Evolutionary conservation across 2,888 invertebrate species (phyloP).

Genomic region (Plagodis pulveraria): DNA sequence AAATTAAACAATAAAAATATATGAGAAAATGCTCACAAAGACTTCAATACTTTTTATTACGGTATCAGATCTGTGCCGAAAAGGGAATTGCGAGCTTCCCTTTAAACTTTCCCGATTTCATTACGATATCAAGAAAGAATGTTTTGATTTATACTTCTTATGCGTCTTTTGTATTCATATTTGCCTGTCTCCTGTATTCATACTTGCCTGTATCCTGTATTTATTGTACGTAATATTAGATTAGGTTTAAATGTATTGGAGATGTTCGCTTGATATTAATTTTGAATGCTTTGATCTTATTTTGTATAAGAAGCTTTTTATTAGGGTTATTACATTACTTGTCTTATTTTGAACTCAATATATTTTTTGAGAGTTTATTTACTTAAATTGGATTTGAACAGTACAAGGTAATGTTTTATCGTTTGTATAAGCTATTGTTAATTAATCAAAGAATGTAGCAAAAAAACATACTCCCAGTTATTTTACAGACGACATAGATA

Average conservation of each 20-base stretch:
- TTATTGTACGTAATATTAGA: conserved; percentile 38
- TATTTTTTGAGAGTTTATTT: too few species aligned
- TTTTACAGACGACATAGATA: too few species aligned
- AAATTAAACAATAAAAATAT: too few species aligned
- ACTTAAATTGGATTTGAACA: too few species aligned
- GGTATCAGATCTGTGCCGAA: not conserved
- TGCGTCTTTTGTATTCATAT: conserved; percentile 49
- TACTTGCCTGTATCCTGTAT: conserved; percentile 48
- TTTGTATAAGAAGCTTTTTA: conserved; percentile 19
- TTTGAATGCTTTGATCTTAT: conserved; percentile 28
- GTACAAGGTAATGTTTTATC: too few species aligned
- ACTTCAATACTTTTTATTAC: too few species aligned
- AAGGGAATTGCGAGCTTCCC: conserved; percentile 24
- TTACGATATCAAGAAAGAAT: conserved; percentile 64
- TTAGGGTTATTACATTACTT: conserved; percentile 4
- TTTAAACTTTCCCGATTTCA: conserved; percentile 63
- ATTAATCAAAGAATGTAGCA: too few species aligned
- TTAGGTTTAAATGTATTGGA: conserved; percentile 26
- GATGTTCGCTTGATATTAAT: conserved; percentile 22
- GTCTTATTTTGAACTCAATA: too few species aligned
- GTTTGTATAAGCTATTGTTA: too few species aligned
- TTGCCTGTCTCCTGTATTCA: conserved; percentile 50
- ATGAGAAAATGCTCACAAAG: too few species aligned
- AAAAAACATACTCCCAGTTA: too few species aligned
- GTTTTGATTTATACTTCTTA: conserved; percentile 59